phyloP scores from a whole-genome alignment of 2,888 invertebrate species.

The Clusia tigrina region DNA sequence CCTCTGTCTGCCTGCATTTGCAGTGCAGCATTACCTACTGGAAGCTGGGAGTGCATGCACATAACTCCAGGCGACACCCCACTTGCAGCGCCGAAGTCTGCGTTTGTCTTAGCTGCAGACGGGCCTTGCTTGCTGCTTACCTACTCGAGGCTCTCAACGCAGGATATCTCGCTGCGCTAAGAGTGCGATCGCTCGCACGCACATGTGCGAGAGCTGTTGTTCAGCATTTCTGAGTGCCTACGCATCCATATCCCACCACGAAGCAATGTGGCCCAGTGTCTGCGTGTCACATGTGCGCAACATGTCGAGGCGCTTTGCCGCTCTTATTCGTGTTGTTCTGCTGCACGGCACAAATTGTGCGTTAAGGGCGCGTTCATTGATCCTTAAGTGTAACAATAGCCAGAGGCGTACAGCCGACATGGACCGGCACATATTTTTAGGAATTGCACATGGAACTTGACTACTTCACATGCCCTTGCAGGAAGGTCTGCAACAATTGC shows the following conservation, averaged over 20 bases:
- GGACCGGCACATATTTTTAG: not conserved
- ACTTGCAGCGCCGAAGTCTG: too few species aligned
- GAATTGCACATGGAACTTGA: not conserved
- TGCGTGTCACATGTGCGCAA: conserved; percentile 60
- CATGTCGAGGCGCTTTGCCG: conserved; percentile 44
- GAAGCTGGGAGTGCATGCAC: too few species aligned
- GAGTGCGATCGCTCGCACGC: conserved; percentile 19
- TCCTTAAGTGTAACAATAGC: conserved; percentile 29
- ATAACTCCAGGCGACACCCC: too few species aligned
- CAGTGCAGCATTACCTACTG: too few species aligned
- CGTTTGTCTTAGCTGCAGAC: too few species aligned
- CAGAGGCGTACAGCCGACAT: too few species aligned
- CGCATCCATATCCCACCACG: not conserved
- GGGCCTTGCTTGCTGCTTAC: too few species aligned
- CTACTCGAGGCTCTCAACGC: conserved; percentile 29
- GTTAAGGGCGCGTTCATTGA: conserved; percentile 33
- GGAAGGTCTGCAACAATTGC: not conserved
- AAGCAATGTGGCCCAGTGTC: conserved; percentile 34
- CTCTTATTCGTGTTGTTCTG: conserved; percentile 6
- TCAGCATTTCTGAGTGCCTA: not conserved
- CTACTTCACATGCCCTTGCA: not conserved
- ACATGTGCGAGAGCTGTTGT: conserved; percentile 31
- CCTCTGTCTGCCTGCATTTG: too few species aligned
- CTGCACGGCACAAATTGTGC: not conserved
- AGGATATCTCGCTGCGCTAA: conserved; percentile 30